Evolutionary conservation across 2,797 vertebrate species (phyloP).

Genomic region (Myiotriccus ornatus): DNA sequence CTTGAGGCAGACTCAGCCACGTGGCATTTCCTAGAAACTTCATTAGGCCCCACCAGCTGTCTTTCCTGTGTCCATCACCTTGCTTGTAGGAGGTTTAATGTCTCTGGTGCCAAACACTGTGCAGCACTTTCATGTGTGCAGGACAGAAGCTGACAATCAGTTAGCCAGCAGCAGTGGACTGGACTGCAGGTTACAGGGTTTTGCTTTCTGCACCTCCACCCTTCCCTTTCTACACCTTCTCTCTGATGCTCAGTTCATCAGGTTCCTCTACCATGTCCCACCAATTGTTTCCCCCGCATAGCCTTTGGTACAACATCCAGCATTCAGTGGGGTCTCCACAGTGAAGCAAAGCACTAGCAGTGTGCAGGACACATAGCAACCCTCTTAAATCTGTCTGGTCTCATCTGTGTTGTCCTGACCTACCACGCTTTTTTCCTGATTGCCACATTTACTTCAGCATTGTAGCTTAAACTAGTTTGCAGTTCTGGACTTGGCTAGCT

Average conservation of each 20-base stretch:
- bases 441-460: background rate
- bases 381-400: background rate
- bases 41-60: background rate
- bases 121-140: background rate
- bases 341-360: background rate
- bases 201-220: background rate
- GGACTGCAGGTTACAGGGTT: background rate
- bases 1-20: background rate
- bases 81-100: background rate
- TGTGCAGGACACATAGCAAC: accelerated
- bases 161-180: background rate
- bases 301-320: background rate
- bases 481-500: background rate
- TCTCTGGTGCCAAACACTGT: accelerated
- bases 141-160: background rate
- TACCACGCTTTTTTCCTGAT: background rate
- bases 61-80: no score
- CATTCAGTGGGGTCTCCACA: background rate
- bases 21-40: background rate
- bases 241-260: accelerated
- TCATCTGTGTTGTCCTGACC: accelerated
- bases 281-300: background rate
- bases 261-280: background rate
- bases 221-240: background rate
- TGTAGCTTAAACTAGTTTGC: background rate